Evolutionary conservation across 2,113 vertebrate species (phyloP), one percentile per base, ranked within the genome.

Genomic region (Mobula hypostoma): DNA sequence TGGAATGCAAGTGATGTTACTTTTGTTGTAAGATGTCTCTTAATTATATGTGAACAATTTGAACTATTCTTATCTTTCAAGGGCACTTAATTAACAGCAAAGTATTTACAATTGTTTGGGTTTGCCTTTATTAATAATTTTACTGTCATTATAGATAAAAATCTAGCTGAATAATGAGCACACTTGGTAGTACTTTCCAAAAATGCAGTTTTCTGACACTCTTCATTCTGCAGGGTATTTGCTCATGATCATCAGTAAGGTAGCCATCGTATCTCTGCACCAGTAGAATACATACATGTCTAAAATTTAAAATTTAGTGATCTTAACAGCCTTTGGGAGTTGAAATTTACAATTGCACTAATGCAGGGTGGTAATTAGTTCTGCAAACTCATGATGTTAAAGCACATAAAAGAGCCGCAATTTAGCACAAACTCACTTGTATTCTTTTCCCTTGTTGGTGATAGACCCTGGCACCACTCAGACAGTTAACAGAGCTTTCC

Each of bases 201-300:
- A 19, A 92, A n/a, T 63, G 83, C 36, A 92, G 36, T 36, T 72
- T 68, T 56, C 32, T 7, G 14, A 56, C 29, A 15, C 63, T 48
- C 27, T 92, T 92, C 90, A 92, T n/a, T 72, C 32, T 92, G 63
- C 70, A 72, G 68, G 66, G n/a, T 66, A 56, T 56, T 29, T 48
- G 36, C 11, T 27, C 32, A 56, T 95, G 95, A 94, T 95, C 48
- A 4, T 2, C 94, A 85, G 95, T 80, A 95, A 95, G 95, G 94
- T 94, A 95, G 94, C 94, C 94, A 94, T 95, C 95, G 95, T 96
- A 95, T 96, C 95, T 96, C 96, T 96, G 95, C 95, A 95, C 96
- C 95, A 96, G 96, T 95, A 96, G 95, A 94, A 95, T 95, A 94
- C 94, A 74, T 95, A 79, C 94, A 94, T 94, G 90, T 94, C 95